phyloP scores from a whole-genome alignment of 2,113 vertebrate genomes.

The Notarius quadriscutis region DNA sequence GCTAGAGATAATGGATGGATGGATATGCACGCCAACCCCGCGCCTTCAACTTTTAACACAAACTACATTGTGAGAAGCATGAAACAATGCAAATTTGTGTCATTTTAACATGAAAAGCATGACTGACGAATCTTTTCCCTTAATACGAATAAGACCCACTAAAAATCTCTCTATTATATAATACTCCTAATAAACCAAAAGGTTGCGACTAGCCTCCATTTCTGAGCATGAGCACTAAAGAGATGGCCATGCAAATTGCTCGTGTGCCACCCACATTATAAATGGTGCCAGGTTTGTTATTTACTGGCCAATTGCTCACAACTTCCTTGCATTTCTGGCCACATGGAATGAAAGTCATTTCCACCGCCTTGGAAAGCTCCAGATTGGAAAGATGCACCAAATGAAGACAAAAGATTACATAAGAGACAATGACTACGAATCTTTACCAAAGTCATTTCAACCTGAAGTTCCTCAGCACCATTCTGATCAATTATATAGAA shows the following conservation, averaged over 20 bases:
- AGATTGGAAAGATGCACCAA: background rate
- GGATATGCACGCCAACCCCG: background rate
- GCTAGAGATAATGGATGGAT: background rate
- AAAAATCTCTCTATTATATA: background rate
- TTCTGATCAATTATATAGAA: background rate
- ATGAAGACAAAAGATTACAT: slow-evolving; percentile 17
- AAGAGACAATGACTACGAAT: background rate
- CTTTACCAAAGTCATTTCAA: background rate
- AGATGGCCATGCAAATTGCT: background rate
- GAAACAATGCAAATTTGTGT: background rate
- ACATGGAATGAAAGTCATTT: slow-evolving; percentile 38
- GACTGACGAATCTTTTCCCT: background rate
- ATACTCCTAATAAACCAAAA: background rate
- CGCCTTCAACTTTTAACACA: background rate
- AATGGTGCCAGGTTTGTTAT: slow-evolving; percentile 29
- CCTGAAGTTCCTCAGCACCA: background rate
- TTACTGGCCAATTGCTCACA: slow-evolving; percentile 15
- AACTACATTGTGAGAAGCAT: background rate
- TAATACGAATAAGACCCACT: background rate
- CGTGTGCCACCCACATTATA: background rate
- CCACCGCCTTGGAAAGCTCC: slow-evolving; percentile 69
- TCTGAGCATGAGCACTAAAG: background rate
- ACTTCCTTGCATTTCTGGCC: slow-evolving; percentile 22
- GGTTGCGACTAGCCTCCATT: background rate
- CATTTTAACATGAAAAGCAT: background rate